Evolutionary conservation across 1,140 invertebrate species (phyloP).

Genomic region (Pseudomyrmex flavicornis): DNA sequence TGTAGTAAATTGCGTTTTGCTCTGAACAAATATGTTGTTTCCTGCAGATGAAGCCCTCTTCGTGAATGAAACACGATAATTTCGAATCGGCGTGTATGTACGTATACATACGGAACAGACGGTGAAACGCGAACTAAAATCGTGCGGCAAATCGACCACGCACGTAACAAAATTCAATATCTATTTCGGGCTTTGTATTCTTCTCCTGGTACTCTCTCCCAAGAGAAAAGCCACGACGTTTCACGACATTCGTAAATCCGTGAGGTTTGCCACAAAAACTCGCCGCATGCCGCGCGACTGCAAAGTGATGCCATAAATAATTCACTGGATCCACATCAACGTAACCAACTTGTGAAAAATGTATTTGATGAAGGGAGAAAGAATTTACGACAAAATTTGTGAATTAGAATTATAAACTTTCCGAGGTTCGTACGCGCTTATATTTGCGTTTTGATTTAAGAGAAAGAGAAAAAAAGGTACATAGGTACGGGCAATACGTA

Average conservation of each 20-base stretch:
- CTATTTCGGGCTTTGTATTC: constrained; percentile 43
- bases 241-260: constrained; percentile 53
- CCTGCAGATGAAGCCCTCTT: background rate
- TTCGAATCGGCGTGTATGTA: background rate
- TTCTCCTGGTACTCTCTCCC: constrained; percentile 28
- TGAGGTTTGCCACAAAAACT: constrained; percentile 38
- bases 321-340: constrained; percentile 25
- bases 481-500: background rate
- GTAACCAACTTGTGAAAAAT: background rate
- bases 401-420: background rate
- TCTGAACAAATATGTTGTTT: constrained; percentile 13
- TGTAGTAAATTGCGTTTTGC: constrained; percentile 9
- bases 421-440: background rate
- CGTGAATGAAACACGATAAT: background rate
- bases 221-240: constrained; percentile 19
- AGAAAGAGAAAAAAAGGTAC: too few relatives aligned
- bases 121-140: constrained; percentile 15
- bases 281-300: constrained; percentile 23
- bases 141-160: constrained; percentile 27
- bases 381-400: background rate
- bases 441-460: background rate
- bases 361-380: background rate
- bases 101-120: background rate
- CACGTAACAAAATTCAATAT: constrained; percentile 40
- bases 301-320: constrained; percentile 42